Base-by-base conservation (phyloP, 2,888 invertebrate species). In the Syrphus vitripennis region DNA sequence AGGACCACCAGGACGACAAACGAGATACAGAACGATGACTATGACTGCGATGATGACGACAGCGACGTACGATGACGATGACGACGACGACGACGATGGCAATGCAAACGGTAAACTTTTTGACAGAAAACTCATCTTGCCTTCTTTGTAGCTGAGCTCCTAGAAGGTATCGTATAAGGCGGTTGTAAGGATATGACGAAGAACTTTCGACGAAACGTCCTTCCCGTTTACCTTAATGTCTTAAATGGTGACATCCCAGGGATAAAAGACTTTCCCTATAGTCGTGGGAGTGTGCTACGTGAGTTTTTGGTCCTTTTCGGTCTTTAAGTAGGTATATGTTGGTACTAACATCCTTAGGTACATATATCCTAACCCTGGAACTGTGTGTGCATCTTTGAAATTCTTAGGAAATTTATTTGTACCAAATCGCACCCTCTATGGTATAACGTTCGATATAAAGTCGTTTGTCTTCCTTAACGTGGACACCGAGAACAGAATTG, bases 391-490 rank as follows among this genome's bases (percentile, higher is more conserved):
- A 70, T 69, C 34, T 65, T 42, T 45, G 14, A 50, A 53, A 55
- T 70, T 76, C 63, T 48, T 37, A 21, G 31, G 45, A 65, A 78
- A 69, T 42, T 48, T 14, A 2, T 50, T 26, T 50, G 14, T 50
- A 4, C 24, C 21, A 24, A 21, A 34, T 34, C 10, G 9, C 50
- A 24, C 26, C 50, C 50, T n/a, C n/a, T 81, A 70, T 37, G 76
- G 76, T 70, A n/a, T n/a, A 75, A 70, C 40, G 48, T 81, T 74
- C 77, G 40, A 74, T 78, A 74, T 55, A 42, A 63, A 57, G 78
- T 83, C 83, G 70, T 83, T 79, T 83, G 75, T 75, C 83, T 71
- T 83, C 48, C 79, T 75, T 75, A 79, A 48, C 74, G n/a, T 71
- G 67, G 67, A 67, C 67, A 67, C n/a, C n/a, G 83, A 57, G 31